A percentile compares a stretch with the other conserved stretches of the same genome.
Conservation (phyloP, 2,888 invertebrate genomes). For the Cheilosia vernalis region DNA sequence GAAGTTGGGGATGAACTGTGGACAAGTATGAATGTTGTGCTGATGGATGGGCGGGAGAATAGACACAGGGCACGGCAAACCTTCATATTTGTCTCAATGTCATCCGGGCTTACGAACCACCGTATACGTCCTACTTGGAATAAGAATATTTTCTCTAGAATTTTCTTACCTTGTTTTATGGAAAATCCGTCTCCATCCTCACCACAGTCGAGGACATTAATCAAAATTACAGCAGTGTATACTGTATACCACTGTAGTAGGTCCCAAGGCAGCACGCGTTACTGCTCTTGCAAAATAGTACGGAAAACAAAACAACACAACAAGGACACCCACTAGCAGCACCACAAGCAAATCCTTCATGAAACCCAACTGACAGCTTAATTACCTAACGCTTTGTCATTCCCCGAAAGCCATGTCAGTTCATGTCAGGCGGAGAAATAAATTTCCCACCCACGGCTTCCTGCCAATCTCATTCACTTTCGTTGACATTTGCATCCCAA, state of each 20-base stretch:
- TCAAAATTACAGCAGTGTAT: constrained; percentile 20
- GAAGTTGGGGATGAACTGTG: background rate
- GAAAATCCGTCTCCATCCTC: background rate
- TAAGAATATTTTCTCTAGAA: background rate
- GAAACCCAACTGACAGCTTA: constrained; percentile 74
- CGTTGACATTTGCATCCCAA: constrained; percentile 74
- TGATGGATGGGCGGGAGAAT: background rate
- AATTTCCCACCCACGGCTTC: constrained; percentile 70
- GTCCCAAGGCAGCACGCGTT: constrained; percentile 5
- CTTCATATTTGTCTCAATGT: background rate
- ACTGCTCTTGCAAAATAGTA: background rate
- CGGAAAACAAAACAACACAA: constrained; percentile 32
- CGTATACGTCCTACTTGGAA: background rate
- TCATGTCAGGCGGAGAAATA: constrained; percentile 58
- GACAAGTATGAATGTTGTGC: background rate
- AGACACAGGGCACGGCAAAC: too few species aligned
- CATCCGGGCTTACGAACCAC: background rate
- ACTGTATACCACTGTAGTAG: background rate
- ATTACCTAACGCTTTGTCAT: constrained; percentile 75
- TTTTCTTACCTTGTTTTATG: too few species aligned
- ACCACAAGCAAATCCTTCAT: constrained; percentile 69
- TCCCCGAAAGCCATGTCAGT: constrained; percentile 71
- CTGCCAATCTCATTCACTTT: constrained; percentile 74
- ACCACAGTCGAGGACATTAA: constrained; percentile 10
- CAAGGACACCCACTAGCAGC: constrained; percentile 30